A percentile compares a stretch with the other conserved stretches of the same genome.
phyloP scores from a whole-genome alignment of 2,113 vertebrate species.

The Rhombomys opimus region DNA sequence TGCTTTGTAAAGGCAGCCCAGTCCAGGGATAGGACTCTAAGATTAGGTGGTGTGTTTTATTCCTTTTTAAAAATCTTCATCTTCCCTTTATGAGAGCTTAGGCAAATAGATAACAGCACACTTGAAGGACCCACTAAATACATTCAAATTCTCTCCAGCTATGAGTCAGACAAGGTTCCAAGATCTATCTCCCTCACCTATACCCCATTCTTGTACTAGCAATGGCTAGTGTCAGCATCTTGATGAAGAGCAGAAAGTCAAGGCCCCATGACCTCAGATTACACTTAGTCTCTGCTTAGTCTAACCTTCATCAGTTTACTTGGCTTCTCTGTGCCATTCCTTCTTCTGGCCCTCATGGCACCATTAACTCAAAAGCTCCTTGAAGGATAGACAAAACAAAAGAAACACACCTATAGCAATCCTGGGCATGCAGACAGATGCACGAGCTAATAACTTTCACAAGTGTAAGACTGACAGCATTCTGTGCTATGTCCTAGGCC shows the following conservation, averaged over 20 bases:
- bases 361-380: background rate
- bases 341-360: background rate
- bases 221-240: background rate
- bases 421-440: background rate
- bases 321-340: background rate
- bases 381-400: background rate
- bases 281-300: background rate
- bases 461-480: fast-evolving
- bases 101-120: background rate
- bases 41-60: background rate
- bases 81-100: background rate
- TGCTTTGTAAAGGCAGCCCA: background rate
- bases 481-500: background rate
- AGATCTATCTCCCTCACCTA: background rate
- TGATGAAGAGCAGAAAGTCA: background rate
- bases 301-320: background rate
- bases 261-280: background rate
- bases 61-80: background rate
- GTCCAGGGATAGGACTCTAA: background rate
- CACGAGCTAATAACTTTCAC: background rate
- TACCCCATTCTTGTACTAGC: background rate
- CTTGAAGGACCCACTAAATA: background rate
- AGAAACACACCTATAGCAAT: background rate
- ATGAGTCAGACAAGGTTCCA: background rate
- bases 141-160: background rate